Evolutionary conservation across 2,888 invertebrate genomes (phyloP), one percentile per base, ranked within the genome.

Genomic region (Apantesis nais): DNA sequence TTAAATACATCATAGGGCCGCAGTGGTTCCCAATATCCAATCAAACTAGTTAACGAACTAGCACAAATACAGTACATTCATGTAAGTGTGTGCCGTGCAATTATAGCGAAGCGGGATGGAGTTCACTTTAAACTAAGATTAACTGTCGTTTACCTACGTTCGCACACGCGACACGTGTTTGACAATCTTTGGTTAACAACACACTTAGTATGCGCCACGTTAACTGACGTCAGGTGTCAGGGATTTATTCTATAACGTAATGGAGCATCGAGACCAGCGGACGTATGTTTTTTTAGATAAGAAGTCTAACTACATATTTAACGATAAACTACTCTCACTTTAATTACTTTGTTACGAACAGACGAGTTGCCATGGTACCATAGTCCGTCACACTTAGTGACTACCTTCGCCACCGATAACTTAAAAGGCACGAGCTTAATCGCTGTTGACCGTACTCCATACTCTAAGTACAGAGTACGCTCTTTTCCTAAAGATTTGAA

Each of bases 131-230:
- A 85, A 86, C 86, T 80, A 82, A 85, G 87, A 89, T 90, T 87
- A 90, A 88, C 83, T 81, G 85, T 80, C 82, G 81, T 82, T 87
- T 85, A 85, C 84, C 83, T 61, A 62, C 62, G 52, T 68, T 68
- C 72, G 58, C 72, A 78, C 76, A 74, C 78, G 73, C 77, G 81
- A 89, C 90, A 88, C 89, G 89, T 90, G 91, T 89, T 85, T 78
- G 79, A 85, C 83, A 86, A 86, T 85, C 87, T 88, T 82, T 73
- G 65, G 73, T 55, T 34, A 31, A 64, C 34, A 64, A 25, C 66
- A 78, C 60, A 68, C 68, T 78, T 70, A 76, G 75, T 67, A 73
- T 76, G 48, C 76, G 67, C 44, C 58, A 73, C 71, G 72, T 63
- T 66, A 73, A 60, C 48, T 52, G 62, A 71, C 73, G 68, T 73